phyloP scores from a whole-genome alignment of 2,797 vertebrate genomes.

The Syncerus caffer region DNA sequence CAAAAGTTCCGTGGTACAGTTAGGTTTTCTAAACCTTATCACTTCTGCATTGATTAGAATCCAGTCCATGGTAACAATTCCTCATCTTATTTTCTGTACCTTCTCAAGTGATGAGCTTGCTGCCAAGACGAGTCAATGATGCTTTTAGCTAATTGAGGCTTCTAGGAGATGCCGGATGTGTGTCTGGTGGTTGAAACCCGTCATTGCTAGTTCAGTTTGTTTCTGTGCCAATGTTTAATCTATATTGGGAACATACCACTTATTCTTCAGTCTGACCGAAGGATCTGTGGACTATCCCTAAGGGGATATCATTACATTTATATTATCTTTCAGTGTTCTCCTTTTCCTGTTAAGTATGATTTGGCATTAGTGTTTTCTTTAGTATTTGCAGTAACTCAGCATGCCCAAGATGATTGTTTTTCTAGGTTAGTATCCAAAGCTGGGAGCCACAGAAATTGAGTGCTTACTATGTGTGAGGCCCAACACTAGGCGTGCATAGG shows the following conservation, averaged over 20 bases:
- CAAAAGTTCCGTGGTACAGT: not conserved
- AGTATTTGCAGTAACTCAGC: not conserved
- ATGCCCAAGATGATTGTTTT: not conserved
- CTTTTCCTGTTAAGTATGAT: not conserved
- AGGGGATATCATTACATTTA: not conserved
- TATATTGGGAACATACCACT: not conserved
- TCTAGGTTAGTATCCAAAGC: not conserved
- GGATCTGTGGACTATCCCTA: not conserved
- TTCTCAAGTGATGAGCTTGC: not conserved
- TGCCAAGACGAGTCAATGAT: not conserved
- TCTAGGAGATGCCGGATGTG: not conserved
- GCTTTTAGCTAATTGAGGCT: constrained; percentile 13
- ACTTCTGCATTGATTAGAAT: not conserved
- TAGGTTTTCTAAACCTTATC: not conserved
- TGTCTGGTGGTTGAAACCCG: not conserved
- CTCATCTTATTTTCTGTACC: not conserved
- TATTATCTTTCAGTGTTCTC: not conserved
- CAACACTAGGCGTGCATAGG: too few relatives aligned
- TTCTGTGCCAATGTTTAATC: not conserved
- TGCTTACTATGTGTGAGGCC: not conserved
- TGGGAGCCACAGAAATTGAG: not conserved
- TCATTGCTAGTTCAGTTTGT: not conserved
- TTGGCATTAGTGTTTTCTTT: not conserved
- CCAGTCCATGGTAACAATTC: not conserved
- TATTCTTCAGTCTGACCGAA: not conserved